Evolutionary conservation across 2,113 vertebrate genomes (phyloP), one percentile per base, ranked within the genome.

Genomic region (Syngnathus typhle): DNA sequence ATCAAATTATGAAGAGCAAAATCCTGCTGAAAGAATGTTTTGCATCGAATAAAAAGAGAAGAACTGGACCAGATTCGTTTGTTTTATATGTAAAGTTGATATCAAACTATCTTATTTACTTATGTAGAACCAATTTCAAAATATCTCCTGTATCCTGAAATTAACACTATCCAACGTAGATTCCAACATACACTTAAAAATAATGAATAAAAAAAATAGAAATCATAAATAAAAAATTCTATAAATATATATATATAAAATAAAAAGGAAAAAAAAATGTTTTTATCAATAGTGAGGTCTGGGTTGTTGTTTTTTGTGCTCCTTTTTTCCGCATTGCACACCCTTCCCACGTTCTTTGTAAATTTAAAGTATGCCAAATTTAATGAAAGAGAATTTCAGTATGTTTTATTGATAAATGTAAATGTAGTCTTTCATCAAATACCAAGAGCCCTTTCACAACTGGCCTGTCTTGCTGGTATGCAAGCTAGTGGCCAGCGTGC

Each of bases 1-100:
- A 38, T 51, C 65, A 81, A 79, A 77, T 77, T 61, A 71, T 52
- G 4, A 66, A 65, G 27, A 44, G 70, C 46, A 67, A 69, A 74
- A 65, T 64, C 5, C 7, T 13, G 55, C 58, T 69, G 73, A 56
- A 70, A 61, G 67, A 37, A 76, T 65, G 69, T 55, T 73, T 79
- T 72, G 8, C 32, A 65, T 78, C 56, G 63, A 69, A 76, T 75
- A 36, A 38, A 55, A 80, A 68, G 21, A 27, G 27, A 54, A 61
- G 55, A 67, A 12, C 18, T 19, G 36, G 60, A 10, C 51, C 18
- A 67, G 58, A 71, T 64, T 23, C 39, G 43, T 64, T 13, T 7
- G 9, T 52, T 66, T 68, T 43, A 27, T 37, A 63, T 62, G 44
- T 52, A 13, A 61, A 63, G 15, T 68, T 75, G 63, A 70, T 65